Base-by-base conservation (phyloP, 2,113 vertebrate species). In the Leptosomus discolor region DNA sequence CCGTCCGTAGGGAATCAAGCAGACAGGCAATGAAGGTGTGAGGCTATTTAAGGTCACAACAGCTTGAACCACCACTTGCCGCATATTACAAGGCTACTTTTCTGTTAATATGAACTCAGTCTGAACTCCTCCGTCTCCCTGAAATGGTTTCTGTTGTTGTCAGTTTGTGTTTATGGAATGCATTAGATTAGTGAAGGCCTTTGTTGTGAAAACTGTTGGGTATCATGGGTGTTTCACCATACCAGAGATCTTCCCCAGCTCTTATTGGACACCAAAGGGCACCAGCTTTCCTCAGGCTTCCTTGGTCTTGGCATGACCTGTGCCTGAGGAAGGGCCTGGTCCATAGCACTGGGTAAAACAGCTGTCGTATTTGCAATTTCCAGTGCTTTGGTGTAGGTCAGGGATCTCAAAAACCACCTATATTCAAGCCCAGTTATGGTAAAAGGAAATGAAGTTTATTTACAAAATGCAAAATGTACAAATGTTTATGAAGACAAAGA, bases 361-460 rank as follows among this genome's bases (percentile, higher is more conserved):
- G 11, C 43, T 0, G 1, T 51, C 45, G 22, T 22, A 26, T 69
- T 16, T 82, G 39, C 21, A 18, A 9, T 93, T 82, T 68, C 51
- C 20, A 56, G 11, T n/a, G 65, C 34, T 74, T 89, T 65, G 32
- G 6, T 0, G 0, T 18, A 26, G 12, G 41, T 75, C n/a, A 58
- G 30, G 21, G 51, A 63, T 70, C 57, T 84, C 46, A 67, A 90
- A 70, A 70, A 6, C 1, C 9, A n/a, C 9, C 30, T 70, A 2
- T 37, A 8, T 58, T 75, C 24, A 61, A 67, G 20, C 3, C 37
- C 29, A 34, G 19, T 22, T 75, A 19, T 10, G 9, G 13, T 24
- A 51, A 83, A 83, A 82, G 53, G 29, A 26, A 67, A 32, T 32
- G 6, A 39, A 43, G 2, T 50, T 79, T 12, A 48, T 27, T 63